Conservation (phyloP, 2,797 vertebrate species). For the Danionella dracula region DNA sequence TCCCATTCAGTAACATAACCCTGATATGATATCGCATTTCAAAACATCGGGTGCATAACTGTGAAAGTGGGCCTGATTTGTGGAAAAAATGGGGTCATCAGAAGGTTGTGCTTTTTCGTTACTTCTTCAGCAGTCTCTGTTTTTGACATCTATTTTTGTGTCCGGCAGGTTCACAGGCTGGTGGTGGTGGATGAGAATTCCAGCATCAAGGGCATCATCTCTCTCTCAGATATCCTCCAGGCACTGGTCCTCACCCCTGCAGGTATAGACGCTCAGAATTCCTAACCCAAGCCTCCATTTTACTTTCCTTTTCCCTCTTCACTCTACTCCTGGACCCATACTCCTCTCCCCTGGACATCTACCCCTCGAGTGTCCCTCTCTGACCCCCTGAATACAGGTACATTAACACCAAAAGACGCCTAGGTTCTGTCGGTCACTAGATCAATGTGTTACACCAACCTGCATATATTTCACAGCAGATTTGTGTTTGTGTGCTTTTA, state of each 20-base stretch:
- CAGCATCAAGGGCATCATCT: constrained; percentile 94
- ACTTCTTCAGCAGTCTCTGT: too few relatives aligned
- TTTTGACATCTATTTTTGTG: not conserved
- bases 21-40: too few relatives aligned
- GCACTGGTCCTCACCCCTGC: constrained; percentile 93
- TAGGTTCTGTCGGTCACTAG: not conserved
- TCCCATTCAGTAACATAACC: too few relatives aligned
- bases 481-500: too few relatives aligned
- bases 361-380: constrained; percentile 31
- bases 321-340: constrained; percentile 4
- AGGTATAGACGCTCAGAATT: constrained; percentile 78
- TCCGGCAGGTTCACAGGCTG: constrained; percentile 66
- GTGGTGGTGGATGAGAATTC: constrained; percentile 74
- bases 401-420: not conserved
- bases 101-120: too few relatives aligned
- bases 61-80: too few relatives aligned
- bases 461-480: too few relatives aligned
- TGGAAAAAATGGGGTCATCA: too few relatives aligned
- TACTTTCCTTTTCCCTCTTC: constrained; percentile 41
- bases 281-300: constrained; percentile 49
- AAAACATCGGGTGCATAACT: too few relatives aligned
- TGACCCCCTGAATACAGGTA: constrained; percentile 39
- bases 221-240: constrained; percentile 96
- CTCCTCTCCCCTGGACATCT: constrained; percentile 15
- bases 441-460: not conserved